phyloP scores from a whole-genome alignment of 2,797 vertebrate genomes.

The Cuniculus paca region DNA sequence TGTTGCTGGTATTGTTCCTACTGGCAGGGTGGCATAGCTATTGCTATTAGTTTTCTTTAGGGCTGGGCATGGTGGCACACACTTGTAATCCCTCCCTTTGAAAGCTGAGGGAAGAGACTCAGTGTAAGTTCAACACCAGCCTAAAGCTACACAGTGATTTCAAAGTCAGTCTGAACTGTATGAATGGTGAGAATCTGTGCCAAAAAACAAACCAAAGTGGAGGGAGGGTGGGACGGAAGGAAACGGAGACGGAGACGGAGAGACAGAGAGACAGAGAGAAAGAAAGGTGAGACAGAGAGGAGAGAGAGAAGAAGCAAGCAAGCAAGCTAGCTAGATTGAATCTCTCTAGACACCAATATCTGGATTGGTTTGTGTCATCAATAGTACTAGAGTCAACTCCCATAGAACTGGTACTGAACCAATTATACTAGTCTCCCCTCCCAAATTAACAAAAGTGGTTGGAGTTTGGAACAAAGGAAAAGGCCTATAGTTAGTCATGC shows the following conservation, averaged over 20 bases:
- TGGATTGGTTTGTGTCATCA: not conserved
- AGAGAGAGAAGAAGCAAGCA: no score
- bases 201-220: not conserved
- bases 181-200: not conserved
- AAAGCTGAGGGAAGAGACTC: not conserved
- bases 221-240: no score
- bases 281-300: rapidly evolving
- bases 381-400: no score
- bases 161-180: not conserved
- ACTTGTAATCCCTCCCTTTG: no score
- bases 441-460: not conserved
- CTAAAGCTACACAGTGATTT: not conserved
- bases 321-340: no score
- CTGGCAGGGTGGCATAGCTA: not conserved
- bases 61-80: not conserved
- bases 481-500: not conserved
- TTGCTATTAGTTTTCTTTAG: not conserved
- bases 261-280: no score
- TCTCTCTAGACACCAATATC: not conserved
- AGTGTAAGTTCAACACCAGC: not conserved
- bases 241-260: no score
- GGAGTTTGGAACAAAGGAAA: not conserved
- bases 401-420: no score
- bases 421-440: no score
- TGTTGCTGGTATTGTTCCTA: not conserved